Percentiles rank a stretch among this genome's conserved stretches.
phyloP scores from a whole-genome alignment of 2,113 vertebrate species.

The Cettia cetti region DNA sequence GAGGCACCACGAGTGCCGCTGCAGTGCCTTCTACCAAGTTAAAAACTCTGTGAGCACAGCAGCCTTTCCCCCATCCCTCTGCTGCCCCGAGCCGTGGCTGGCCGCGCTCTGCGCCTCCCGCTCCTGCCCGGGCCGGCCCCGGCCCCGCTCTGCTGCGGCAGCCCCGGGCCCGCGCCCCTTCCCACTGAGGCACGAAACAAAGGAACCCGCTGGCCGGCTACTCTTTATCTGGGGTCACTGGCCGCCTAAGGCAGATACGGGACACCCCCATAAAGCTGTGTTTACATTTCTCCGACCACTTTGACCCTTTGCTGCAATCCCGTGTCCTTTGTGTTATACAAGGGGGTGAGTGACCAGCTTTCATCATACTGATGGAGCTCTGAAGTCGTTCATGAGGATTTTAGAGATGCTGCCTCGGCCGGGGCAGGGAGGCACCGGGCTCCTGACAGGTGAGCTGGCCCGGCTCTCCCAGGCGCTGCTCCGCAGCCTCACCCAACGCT shows the following conservation, averaged over 20 bases:
- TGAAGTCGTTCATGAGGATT: not conserved
- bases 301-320: not conserved
- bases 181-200: not conserved
- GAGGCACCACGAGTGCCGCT: not conserved
- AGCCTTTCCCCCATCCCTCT: not conserved
- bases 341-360: not conserved
- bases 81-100: not conserved
- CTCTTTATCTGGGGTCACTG: not conserved
- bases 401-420: not conserved
- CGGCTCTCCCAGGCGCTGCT: not conserved
- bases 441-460: not conserved
- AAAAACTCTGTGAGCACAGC: not conserved
- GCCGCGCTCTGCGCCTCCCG: not conserved
- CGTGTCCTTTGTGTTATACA: not conserved
- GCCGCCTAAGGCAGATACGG: not conserved
- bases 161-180: not conserved
- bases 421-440: not conserved
- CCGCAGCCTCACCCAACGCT: fast-evolving
- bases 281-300: not conserved
- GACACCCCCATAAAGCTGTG: not conserved
- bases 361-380: not conserved
- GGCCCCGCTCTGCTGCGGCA: not conserved
- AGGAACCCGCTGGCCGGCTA: not conserved
- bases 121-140: not conserved
- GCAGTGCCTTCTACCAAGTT: not conserved